These are phyloP conservation scores for Cyprinodon brontotheroides DNA, from an alignment of 2,113 vertebrate genomes.

Conservation along the genomic window DNA sequence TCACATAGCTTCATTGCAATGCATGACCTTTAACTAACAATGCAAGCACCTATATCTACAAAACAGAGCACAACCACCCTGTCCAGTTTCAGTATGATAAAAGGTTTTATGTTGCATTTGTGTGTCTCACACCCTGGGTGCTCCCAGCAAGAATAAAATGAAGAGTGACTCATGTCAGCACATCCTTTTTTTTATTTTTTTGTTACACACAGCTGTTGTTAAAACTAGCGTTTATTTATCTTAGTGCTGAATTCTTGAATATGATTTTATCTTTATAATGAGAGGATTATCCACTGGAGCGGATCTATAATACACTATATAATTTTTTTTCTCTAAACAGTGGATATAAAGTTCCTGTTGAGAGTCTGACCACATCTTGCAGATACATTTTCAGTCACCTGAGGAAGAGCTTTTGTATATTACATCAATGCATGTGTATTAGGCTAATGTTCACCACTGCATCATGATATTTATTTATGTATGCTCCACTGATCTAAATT, in stretches of 20 bases:
- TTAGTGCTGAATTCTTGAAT: not conserved
- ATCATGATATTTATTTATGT: not conserved
- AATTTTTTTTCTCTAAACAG: not conserved
- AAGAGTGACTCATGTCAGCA: slow-evolving; percentile 9
- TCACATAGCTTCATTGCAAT: not conserved
- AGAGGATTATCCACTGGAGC: not conserved
- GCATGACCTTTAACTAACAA: not conserved
- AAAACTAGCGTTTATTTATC: not conserved
- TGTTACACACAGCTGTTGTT: not conserved
- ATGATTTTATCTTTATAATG: not conserved
- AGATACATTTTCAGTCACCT: not conserved
- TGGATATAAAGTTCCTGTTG: not conserved
- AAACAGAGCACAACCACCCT: not conserved
- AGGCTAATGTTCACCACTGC: not conserved
- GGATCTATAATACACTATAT: not conserved
- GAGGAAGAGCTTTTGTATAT: not conserved
- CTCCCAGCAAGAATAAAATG: not conserved
- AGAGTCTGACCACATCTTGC: not conserved
- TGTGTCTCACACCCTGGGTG: not conserved
- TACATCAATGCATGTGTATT: not conserved
- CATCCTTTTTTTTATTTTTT: not conserved
- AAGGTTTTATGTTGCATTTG: not conserved
- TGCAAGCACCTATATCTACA: not conserved
- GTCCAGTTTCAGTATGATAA: not conserved
- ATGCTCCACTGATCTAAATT: not conserved